Conservation (phyloP, 2,797 vertebrate genomes). For the Xyrichtys novacula region DNA sequence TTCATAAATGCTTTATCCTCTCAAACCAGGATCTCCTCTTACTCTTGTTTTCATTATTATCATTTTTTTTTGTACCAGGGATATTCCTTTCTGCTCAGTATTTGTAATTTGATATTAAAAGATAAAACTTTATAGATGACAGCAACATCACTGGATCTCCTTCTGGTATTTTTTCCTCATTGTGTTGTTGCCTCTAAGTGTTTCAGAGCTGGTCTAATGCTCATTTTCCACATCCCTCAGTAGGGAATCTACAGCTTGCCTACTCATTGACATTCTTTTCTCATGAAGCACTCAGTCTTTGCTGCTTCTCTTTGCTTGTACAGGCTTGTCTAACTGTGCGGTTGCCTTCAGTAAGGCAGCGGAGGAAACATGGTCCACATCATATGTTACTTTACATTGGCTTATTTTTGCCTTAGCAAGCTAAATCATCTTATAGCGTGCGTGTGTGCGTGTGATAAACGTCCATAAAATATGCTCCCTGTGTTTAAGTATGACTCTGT, state of each 20-base stretch:
- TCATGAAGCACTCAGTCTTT: slow-evolving; percentile 61
- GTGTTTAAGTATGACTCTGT: neutral
- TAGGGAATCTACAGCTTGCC: slow-evolving; percentile 30
- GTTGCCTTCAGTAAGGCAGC: slow-evolving; percentile 20
- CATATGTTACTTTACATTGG: neutral
- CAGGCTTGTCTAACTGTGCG: slow-evolving; percentile 49
- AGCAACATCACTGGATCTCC: neutral
- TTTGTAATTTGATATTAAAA: too few relatives aligned
- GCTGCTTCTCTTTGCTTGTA: slow-evolving; percentile 50
- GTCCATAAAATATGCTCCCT: neutral
- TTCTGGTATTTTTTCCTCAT: neutral
- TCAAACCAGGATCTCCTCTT: neutral
- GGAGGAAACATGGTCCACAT: slow-evolving; percentile 15
- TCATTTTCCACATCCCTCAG: slow-evolving; percentile 34
- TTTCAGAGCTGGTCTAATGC: neutral
- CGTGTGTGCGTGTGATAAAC: neutral
- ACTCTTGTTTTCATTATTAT: neutral
- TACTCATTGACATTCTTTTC: slow-evolving; percentile 74
- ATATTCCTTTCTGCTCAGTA: neutral
- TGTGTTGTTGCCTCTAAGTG: slow-evolving; percentile 9
- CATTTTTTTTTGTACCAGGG: neutral
- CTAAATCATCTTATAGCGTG: neutral
- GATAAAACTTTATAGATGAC: neutral
- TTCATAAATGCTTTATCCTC: neutral
- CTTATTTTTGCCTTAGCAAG: neutral